Conservation (phyloP, 2,797 vertebrate species). For the Epinephelus awoara region DNA sequence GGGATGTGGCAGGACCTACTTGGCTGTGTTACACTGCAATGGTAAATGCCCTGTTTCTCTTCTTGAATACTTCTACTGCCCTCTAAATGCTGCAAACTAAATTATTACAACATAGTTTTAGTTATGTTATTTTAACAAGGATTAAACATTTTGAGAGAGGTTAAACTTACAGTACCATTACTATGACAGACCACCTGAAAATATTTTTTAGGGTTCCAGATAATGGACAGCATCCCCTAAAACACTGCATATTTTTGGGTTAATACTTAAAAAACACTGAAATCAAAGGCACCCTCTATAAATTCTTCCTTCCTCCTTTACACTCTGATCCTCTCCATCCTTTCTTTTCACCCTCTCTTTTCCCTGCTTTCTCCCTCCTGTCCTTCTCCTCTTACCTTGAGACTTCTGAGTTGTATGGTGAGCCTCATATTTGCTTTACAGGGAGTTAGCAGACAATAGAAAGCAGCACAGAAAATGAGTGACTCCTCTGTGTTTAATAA, state of each 20-base stretch:
- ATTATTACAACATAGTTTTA: not conserved
- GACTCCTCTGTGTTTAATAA: conserved; percentile 32
- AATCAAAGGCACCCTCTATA: too few species aligned
- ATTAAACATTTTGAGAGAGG: not conserved
- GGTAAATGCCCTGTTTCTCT: too few species aligned
- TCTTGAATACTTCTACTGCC: too few species aligned
- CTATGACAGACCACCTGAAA: not conserved
- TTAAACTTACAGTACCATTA: too few species aligned
- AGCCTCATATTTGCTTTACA: not conserved
- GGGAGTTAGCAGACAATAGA: conserved; percentile 2
- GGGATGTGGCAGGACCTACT: not conserved
- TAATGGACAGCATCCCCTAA: too few species aligned
- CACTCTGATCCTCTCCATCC: not conserved
- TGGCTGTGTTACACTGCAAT: not conserved
- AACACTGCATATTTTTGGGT: not conserved
- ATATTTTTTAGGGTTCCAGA: too few species aligned
- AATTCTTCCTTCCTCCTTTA: not conserved
- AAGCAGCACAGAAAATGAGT: not conserved
- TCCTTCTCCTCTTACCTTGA: not conserved
- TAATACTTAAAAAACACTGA: not conserved
- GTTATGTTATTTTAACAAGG: not conserved
- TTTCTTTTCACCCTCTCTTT: not conserved
- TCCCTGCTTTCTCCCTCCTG: not conserved
- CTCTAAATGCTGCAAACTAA: not conserved
- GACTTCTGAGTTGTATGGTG: not conserved